Percentiles rank a stretch among this genome's conserved stretches.
phyloP scores from a whole-genome alignment of 1,140 invertebrate genomes.

The Paracyclopina nana region DNA sequence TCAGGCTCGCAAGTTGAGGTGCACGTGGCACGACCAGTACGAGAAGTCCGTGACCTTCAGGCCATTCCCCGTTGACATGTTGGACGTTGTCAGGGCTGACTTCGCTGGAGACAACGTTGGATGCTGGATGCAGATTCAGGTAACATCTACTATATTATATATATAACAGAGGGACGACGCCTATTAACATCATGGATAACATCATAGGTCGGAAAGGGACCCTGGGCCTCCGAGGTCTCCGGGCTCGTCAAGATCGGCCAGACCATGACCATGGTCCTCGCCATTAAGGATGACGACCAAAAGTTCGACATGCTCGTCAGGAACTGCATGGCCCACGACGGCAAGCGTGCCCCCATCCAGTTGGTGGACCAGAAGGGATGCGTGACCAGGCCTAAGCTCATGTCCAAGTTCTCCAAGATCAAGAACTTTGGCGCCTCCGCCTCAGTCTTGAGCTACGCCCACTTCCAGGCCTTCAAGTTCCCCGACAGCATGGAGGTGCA shows the following conservation, averaged over 20 bases:
- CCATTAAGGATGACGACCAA: slow-evolving; percentile 83
- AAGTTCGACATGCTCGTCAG: slow-evolving; percentile 89
- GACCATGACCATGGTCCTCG: slow-evolving; percentile 90
- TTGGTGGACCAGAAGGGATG: slow-evolving; percentile 79
- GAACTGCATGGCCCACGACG: slow-evolving; percentile 83
- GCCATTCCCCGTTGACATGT: slow-evolving; percentile 84
- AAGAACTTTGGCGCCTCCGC: slow-evolving; percentile 84
- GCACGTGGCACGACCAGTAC: slow-evolving; percentile 88
- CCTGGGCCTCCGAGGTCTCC: slow-evolving; percentile 83
- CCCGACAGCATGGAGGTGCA: slow-evolving; percentile 90
- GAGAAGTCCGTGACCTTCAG: slow-evolving; percentile 85
- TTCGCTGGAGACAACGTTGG: slow-evolving; percentile 87
- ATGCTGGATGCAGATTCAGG: slow-evolving; percentile 45
- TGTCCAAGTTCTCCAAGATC: slow-evolving; percentile 83
- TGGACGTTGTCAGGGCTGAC: slow-evolving; percentile 75
- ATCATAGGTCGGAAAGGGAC: slow-evolving; percentile 86
- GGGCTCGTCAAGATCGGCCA: slow-evolving; percentile 85
- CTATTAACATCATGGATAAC: no score
- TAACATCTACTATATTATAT: no score
- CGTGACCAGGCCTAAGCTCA: slow-evolving; percentile 69
- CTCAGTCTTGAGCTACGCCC: slow-evolving; percentile 70
- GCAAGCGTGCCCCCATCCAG: slow-evolving; percentile 80
- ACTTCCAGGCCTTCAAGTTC: slow-evolving; percentile 83
- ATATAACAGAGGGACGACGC: no score
- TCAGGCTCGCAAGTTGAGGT: slow-evolving; percentile 70